Evolutionary conservation across 2,113 vertebrate species (phyloP).

Genomic region (Sula dactylatra): DNA sequence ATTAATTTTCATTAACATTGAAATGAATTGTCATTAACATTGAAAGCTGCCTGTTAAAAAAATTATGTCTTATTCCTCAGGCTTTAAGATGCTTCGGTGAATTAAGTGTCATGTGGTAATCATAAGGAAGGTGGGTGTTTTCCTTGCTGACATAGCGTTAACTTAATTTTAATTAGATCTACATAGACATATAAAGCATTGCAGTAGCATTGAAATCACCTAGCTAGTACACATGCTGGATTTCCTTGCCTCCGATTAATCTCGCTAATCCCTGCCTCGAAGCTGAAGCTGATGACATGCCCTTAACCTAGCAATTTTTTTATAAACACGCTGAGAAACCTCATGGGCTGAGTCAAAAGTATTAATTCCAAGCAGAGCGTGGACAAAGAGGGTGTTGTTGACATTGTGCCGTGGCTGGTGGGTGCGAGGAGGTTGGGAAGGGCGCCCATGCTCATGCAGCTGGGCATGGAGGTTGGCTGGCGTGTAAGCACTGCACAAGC

Average conservation of each 20-base stretch:
- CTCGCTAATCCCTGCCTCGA: background rate
- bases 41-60: background rate
- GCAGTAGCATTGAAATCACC: accelerated
- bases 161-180: background rate
- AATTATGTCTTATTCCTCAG: accelerated
- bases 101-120: background rate
- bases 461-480: background rate
- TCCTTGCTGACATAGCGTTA: background rate
- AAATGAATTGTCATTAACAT: too few relatives aligned
- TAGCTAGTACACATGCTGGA: accelerated
- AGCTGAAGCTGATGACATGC: background rate
- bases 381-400: accelerated
- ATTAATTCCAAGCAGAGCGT: accelerated
- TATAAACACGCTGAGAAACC: background rate
- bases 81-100: accelerated
- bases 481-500: accelerated
- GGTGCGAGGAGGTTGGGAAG: too few relatives aligned
- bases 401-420: too few relatives aligned
- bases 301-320: background rate
- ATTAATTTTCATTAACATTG: too few relatives aligned
- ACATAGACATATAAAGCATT: accelerated
- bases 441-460: background rate
- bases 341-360: accelerated
- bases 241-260: background rate
- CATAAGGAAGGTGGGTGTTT: accelerated